Evolutionary conservation across 2,888 invertebrate species (phyloP), one percentile per base, ranked within the genome.

Genomic region (Pyrgus malvae): DNA sequence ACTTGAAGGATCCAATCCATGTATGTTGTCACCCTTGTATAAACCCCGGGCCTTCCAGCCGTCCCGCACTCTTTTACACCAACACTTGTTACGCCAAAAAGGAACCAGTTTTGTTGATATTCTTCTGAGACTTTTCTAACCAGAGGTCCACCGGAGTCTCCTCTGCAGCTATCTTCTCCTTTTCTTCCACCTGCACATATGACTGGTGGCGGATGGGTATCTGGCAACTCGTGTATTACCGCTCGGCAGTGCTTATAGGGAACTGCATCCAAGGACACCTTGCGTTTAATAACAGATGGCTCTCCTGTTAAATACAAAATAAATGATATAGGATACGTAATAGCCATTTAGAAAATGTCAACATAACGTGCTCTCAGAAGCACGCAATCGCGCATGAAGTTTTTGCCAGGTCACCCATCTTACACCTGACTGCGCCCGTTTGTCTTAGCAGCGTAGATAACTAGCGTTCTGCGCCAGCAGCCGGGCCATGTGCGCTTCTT

Each of bases 61-160:
- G 38, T 44, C 2, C 78, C 80, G 41, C 80, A 81, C 0, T 8
- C 11, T 2, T 5, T 29, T 1, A 62, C 14, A 0, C 79, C 80
- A 7, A 65, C 66, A 57, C 78, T 79, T 2, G 91, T 91, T 2
- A 92, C 67, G 0, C 92, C 92, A 59, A 90, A 84, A 54, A 93
- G 90, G 53, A 91, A 80, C 68, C 85, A 91, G 62, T 87, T 80
- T 1, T 60, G 23, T 21, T 69, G 70, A 11, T 67, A 63, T 14
- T 74, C 72, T 3, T 83, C 71, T 0, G 63, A 63, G 3, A 68
- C 66, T 2, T 67, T 59, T 21, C 71, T 68, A 56, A 77, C 72
- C 3, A 93, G 73, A 0, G 93, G 92, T 0, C 93, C 93, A 1
- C 93, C 93, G 25, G 92, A 92, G 66, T 93, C 93, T 0, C 93